Percentiles rank a stretch among this genome's conserved stretches.
phyloP scores from a whole-genome alignment of 2,113 vertebrate species.

The Caranx melampygus region DNA sequence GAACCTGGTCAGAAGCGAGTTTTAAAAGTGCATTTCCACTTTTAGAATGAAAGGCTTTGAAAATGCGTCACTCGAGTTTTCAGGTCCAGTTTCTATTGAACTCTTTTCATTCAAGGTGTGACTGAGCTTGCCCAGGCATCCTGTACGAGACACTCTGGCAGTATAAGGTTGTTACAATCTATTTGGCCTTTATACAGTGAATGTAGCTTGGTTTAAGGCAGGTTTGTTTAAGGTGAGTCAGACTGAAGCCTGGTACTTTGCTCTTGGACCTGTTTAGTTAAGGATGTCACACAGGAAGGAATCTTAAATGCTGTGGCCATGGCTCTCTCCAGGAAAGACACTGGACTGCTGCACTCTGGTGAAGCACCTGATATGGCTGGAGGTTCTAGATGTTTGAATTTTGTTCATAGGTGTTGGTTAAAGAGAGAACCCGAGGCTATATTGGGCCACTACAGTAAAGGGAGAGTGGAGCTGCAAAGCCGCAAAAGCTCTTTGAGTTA shows the following conservation, averaged over 20 bases:
- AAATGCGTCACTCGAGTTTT: constrained; percentile 16
- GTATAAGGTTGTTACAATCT: neutral
- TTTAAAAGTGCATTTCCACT: constrained; percentile 13
- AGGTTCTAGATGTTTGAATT: neutral
- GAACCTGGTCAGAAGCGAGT: constrained; percentile 4
- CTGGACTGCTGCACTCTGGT: neutral
- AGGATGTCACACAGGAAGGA: neutral
- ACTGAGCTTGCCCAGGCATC: neutral
- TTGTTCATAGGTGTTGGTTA: neutral
- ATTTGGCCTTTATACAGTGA: neutral
- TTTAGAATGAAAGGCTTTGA: constrained; percentile 32
- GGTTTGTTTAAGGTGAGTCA: neutral
- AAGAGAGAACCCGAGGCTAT: neutral
- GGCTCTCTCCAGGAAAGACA: neutral
- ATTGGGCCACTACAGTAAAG: neutral
- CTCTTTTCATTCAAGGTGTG: constrained; percentile 6
- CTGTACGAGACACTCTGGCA: neutral
- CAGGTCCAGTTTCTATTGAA: constrained; percentile 27
- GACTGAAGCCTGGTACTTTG: neutral
- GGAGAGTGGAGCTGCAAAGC: neutral
- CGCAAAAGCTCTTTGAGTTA: neutral
- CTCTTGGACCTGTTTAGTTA: neutral
- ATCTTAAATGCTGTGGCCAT: neutral
- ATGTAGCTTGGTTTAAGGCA: neutral
- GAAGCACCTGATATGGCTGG: neutral